Evolutionary conservation across 2,797 vertebrate genomes (phyloP), one percentile per base, ranked within the genome.

Genomic region (Arctocebus calabarensis): DNA sequence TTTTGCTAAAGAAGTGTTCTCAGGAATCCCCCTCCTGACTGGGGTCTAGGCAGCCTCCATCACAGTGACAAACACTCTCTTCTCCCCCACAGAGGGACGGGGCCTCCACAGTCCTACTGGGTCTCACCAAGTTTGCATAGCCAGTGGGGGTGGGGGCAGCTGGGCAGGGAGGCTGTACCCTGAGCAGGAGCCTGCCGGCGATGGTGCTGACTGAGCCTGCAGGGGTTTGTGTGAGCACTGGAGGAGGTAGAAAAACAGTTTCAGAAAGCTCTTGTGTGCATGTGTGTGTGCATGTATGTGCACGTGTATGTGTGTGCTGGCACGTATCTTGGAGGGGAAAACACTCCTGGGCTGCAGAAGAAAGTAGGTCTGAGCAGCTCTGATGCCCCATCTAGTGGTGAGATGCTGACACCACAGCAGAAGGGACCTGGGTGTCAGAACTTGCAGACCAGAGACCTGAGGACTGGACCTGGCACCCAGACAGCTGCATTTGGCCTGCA

Each of bases 381-480:
- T 78, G 62, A 45, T 57, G 61, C 95, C 0, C 96, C 95, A 70
- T 75, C 97, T 93, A 8, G 94, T 97, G 97, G 95, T 66, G 6
- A 40, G 0, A 34, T 52, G 1, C 22, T 81, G 48, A 20, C 37
- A 87, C 55, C 89, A 77, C 88, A 22, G 22, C 82, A 62, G 79
- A 68, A 43, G n/a, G 10, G n/a, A 64, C 29, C 29, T 27, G 23
- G 52, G 27, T 1, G 13, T 23, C 5, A 11, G n/a, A 48, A 43
- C 9, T 71, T 43, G 59, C 4, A 5, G 25, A 32, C 75, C 6
- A 45, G 10, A 7, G 32, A 40, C 16, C 19, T 5, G 13, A 61
- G 27, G 25, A 10, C 37, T 52, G 11, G 55, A 61, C 23, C 45
- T 34, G 81, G 40, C 23, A 43, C 62, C 6, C 22, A 45, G 68